Percentiles rank a stretch among this genome's conserved stretches.
phyloP scores from a whole-genome alignment of 2,797 vertebrate genomes.

The Xenops minutus region DNA sequence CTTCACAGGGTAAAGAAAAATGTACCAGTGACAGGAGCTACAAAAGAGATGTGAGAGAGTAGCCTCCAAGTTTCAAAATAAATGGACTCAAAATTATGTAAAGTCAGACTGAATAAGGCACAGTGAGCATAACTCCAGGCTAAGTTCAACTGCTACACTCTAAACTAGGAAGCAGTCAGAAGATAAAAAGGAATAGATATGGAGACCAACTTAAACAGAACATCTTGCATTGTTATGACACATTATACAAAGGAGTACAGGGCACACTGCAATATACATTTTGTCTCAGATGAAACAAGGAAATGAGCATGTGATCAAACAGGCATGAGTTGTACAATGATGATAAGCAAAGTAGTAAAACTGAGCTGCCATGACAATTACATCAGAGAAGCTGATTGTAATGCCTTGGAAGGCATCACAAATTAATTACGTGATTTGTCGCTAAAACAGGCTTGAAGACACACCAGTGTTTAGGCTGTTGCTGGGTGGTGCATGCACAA shows the following conservation, averaged over 20 bases:
- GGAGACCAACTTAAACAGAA: neutral
- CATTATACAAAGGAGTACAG: neutral
- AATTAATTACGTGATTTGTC: neutral
- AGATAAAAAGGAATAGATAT: neutral
- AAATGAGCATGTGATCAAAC: neutral
- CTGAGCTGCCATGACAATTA: neutral
- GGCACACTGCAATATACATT: neutral
- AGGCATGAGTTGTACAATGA: rapidly evolving
- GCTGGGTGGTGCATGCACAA: neutral
- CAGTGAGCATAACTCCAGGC: neutral
- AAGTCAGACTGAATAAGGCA: neutral
- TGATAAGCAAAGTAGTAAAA: neutral
- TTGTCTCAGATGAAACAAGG: neutral
- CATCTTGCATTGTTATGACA: too few relatives aligned
- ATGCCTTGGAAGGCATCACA: neutral
- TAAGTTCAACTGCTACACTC: neutral
- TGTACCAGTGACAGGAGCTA: neutral
- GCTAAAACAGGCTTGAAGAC: neutral
- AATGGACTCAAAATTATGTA: neutral
- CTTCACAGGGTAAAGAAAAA: neutral
- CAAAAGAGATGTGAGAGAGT: neutral
- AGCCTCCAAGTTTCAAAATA: neutral
- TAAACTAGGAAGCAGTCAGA: neutral
- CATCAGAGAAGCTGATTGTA: neutral
- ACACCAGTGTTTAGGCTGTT: neutral